These are phyloP conservation scores for Hycleus cichorii DNA, from an alignment of 1,140 invertebrate genomes.

Conservation along the genomic window DNA sequence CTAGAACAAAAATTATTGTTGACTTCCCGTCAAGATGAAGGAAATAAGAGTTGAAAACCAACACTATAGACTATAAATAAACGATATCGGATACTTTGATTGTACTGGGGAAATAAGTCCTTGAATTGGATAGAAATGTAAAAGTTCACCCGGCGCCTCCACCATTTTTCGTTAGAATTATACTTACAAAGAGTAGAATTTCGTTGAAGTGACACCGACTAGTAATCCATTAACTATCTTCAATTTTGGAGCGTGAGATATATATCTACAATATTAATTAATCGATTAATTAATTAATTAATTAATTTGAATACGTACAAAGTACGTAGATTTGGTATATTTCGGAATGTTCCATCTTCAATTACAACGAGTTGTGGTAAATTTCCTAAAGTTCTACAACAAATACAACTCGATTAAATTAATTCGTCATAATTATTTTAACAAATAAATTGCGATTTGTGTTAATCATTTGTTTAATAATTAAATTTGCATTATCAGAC, in stretches of 20 bases:
- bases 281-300: neutral
- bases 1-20: slow-evolving; percentile 37
- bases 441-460: too few species aligned
- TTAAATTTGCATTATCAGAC: too few species aligned
- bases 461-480: too few species aligned
- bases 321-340: slow-evolving; percentile 42
- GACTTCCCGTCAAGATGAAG: neutral
- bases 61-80: neutral
- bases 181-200: slow-evolving; percentile 48
- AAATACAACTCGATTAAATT: too few species aligned
- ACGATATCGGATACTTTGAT: too few species aligned
- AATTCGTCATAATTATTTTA: too few species aligned
- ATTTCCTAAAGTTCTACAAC: slow-evolving; percentile 33
- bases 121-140: too few species aligned
- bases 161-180: slow-evolving; percentile 7
- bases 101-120: too few species aligned
- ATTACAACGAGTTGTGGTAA: slow-evolving; percentile 42
- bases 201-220: slow-evolving; percentile 40
- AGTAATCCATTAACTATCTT: slow-evolving; percentile 40
- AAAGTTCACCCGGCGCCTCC: neutral
- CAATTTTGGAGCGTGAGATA: slow-evolving; percentile 45
- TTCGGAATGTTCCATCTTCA: slow-evolving; percentile 43
- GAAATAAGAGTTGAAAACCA: neutral
- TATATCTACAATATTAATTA: slow-evolving; percentile 37
- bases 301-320: slow-evolving; percentile 36